Evolutionary conservation across 2,797 vertebrate genomes (phyloP).

Genomic region (Tympanoctomys barrerae): DNA sequence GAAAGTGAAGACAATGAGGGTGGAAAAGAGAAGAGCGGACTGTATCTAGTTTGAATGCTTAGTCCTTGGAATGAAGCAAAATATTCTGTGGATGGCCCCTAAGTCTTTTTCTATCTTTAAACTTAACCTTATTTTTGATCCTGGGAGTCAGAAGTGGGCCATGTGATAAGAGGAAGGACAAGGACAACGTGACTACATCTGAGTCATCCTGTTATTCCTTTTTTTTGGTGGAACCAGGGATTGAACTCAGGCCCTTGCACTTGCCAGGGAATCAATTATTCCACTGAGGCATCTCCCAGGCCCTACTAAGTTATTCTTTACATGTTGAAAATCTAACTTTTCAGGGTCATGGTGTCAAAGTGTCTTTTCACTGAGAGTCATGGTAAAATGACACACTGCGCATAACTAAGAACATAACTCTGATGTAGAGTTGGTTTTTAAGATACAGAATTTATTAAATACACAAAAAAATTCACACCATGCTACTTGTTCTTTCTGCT

Average conservation of each 20-base stretch:
- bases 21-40: neutral
- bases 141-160: neutral
- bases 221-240: no score
- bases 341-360: neutral
- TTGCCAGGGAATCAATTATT: no score
- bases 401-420: neutral
- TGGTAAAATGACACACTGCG: neutral
- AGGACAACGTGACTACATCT: neutral
- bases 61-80: conserved; percentile 18
- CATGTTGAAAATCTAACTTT: neutral
- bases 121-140: neutral
- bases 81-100: neutral
- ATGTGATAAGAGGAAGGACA: neutral
- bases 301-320: neutral
- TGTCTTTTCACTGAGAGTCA: conserved; percentile 4
- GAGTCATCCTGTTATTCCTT: neutral
- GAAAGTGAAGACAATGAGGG: neutral
- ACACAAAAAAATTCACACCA: neutral
- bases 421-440: neutral
- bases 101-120: conserved; percentile 28
- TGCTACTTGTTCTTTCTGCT: neutral
- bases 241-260: no score
- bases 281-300: no score
- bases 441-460: neutral
- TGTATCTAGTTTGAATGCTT: neutral